Conservation (phyloP, 1,140 invertebrate genomes). For the Solenopsis invicta region DNA sequence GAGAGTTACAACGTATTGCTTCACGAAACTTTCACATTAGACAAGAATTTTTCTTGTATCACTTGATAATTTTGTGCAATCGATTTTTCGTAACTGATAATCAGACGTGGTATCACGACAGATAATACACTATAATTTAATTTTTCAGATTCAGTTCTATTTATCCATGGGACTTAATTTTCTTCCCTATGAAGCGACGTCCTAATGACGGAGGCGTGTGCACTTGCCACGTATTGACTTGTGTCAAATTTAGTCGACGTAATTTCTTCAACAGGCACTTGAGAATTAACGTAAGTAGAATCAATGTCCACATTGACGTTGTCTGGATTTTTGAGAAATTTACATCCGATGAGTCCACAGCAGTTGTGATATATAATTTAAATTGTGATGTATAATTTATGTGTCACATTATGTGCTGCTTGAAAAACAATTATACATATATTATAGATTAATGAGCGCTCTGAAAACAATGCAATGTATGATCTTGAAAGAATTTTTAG, state of each 20-base stretch:
- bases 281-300: constrained; percentile 73
- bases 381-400: neutral
- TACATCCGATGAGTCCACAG: neutral
- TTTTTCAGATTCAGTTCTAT: neutral
- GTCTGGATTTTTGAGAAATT: neutral
- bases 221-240: constrained; percentile 7
- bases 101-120: neutral
- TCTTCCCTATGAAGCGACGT: constrained; percentile 42
- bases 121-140: neutral
- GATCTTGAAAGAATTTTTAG: neutral
- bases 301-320: constrained; percentile 75
- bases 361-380: neutral
- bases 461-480: constrained; percentile 5
- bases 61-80: neutral
- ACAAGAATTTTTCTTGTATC: neutral
- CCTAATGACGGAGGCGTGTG: constrained; percentile 19
- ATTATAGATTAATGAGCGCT: neutral
- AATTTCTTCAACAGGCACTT: constrained; percentile 75
- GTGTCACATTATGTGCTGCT: neutral
- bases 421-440: neutral
- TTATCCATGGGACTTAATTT: constrained; percentile 71
- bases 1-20: neutral
- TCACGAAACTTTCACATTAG: constrained; percentile 49
- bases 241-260: constrained; percentile 50
- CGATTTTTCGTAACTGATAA: neutral